Evolutionary conservation across 2,797 vertebrate genomes (phyloP).

Genomic region (Onychomys torridus): DNA sequence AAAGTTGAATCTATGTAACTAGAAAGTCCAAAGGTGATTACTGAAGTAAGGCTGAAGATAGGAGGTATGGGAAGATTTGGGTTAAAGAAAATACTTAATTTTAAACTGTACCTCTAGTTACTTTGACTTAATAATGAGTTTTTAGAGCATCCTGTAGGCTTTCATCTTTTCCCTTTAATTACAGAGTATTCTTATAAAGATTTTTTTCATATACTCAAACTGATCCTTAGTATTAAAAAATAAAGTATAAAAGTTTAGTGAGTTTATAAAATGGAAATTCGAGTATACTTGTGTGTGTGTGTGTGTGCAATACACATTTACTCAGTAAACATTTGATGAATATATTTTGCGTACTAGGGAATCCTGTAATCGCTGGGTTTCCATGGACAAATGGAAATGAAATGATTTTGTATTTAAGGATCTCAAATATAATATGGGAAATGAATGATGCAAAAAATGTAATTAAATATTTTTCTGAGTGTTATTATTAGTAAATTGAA

Average conservation of each 20-base stretch:
- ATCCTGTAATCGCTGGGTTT: not conserved
- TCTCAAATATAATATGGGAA: not conserved
- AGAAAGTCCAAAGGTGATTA: not conserved
- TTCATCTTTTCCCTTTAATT: not conserved
- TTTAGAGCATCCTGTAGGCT: not conserved
- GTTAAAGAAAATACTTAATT: not conserved
- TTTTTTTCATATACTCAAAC: not conserved
- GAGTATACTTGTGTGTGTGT: not conserved
- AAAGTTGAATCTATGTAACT: not conserved
- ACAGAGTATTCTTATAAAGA: not conserved
- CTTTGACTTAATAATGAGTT: not conserved
- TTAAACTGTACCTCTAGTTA: not conserved
- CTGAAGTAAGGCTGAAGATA: too few species aligned
- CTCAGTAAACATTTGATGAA: not conserved
- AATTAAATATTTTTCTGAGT: not conserved
- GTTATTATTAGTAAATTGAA: not conserved
- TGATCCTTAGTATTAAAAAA: constrained; percentile 9
- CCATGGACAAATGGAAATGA: not conserved
- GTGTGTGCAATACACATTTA: not conserved
- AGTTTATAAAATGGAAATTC: not conserved
- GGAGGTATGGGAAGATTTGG: not conserved
- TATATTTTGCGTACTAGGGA: not conserved
- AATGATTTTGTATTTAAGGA: not conserved
- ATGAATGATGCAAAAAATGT: not conserved
- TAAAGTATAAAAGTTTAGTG: not conserved